phyloP scores from a whole-genome alignment of 2,797 vertebrate species.

The Anabacerthia variegaticeps region DNA sequence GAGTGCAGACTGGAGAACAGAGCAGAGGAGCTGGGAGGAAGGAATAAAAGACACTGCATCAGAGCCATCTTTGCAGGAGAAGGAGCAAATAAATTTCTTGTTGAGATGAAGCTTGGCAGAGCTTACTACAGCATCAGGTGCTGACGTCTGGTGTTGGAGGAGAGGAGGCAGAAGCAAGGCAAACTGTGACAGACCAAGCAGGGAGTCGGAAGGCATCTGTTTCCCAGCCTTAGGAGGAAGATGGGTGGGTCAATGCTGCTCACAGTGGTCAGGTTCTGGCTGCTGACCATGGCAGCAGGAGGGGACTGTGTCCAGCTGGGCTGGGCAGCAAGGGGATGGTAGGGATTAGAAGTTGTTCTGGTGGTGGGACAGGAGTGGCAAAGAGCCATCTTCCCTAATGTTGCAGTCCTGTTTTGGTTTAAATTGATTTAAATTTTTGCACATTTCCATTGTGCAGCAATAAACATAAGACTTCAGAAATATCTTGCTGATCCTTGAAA shows the following conservation, averaged over 20 bases:
- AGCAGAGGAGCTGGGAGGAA: not conserved
- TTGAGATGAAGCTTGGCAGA: slow-evolving; percentile 61
- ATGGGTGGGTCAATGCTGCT: not conserved
- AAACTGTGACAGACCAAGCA: slow-evolving; percentile 67
- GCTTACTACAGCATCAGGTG: slow-evolving; percentile 60
- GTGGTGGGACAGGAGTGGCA: not conserved
- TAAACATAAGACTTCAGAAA: not conserved
- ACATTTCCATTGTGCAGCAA: not conserved
- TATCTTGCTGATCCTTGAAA: not conserved
- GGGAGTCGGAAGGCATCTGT: slow-evolving; percentile 56
- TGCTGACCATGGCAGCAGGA: not conserved
- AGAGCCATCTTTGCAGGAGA: slow-evolving; percentile 34
- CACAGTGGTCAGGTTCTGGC: not conserved
- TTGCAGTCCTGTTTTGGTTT: not conserved
- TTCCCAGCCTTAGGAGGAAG: not conserved
- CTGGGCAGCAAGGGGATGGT: accelerated
- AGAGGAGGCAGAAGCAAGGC: slow-evolving; percentile 57
- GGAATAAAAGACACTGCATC: not conserved
- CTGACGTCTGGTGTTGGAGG: slow-evolving; percentile 66
- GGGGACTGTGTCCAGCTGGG: not conserved
- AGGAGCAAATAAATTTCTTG: slow-evolving; percentile 38
- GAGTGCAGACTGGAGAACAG: not conserved
- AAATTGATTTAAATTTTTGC: not conserved
- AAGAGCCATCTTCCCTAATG: accelerated
- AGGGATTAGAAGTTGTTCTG: not conserved